Conservation (phyloP, 2,888 invertebrate genomes). For the Blastobasis adustella region DNA sequence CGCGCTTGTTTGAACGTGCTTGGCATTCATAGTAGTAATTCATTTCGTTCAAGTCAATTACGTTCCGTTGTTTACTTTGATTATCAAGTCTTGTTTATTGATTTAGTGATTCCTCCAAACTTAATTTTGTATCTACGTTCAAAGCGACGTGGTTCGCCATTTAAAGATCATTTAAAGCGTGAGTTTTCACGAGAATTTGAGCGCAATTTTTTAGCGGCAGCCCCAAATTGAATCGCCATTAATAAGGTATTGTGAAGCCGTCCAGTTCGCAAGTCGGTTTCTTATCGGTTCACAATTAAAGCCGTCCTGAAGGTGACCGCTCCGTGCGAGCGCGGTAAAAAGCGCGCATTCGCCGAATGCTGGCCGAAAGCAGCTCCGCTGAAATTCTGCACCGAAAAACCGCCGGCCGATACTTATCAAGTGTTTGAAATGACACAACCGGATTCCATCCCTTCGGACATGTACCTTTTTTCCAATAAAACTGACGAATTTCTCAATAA, state of each 20-base stretch:
- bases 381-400: constrained; percentile 64
- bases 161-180: neutral
- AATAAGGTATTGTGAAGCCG: constrained; percentile 49
- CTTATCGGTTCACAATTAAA: constrained; percentile 68
- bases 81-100: no score
- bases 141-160: no score
- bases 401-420: constrained; percentile 68
- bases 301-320: constrained; percentile 66
- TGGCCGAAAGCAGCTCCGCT: constrained; percentile 59
- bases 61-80: no score
- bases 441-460: constrained; percentile 60
- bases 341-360: constrained; percentile 60
- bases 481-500: constrained; percentile 76
- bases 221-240: constrained; percentile 35
- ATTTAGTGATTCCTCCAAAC: no score
- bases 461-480: constrained; percentile 63
- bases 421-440: constrained; percentile 75
- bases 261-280: constrained; percentile 45
- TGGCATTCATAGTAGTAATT: neutral
- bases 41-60: neutral
- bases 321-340: constrained; percentile 54
- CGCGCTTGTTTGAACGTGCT: constrained; percentile 4
- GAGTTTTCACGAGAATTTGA: neutral
- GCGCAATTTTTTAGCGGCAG: constrained; percentile 22
- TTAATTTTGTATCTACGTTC: no score